Conservation (phyloP, 2,888 invertebrate species). For the Pedicia rivosa region DNA sequence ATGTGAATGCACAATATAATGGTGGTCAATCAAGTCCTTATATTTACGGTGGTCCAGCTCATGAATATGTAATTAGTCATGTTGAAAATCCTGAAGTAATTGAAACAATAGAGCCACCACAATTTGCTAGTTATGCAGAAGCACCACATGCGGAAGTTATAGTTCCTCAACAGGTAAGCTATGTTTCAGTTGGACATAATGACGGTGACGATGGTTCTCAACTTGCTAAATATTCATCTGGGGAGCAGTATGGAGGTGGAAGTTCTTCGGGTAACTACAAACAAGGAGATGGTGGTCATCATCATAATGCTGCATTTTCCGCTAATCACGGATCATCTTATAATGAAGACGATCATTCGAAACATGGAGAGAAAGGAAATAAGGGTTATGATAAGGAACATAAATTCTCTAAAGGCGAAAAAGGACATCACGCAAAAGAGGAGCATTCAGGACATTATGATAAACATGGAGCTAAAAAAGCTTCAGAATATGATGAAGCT, state of each 20-base stretch:
- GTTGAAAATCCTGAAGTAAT: background rate
- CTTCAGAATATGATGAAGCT: background rate
- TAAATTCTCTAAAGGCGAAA: constrained; percentile 4
- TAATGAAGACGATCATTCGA: background rate
- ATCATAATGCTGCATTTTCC: background rate
- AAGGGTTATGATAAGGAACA: constrained; percentile 3
- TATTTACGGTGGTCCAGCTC: background rate
- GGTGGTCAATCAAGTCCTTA: too few species aligned
- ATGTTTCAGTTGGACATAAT: too few species aligned
- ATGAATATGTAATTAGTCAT: background rate
- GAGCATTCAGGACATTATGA: constrained; percentile 1
- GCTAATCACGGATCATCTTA: background rate
- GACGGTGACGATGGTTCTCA: background rate
- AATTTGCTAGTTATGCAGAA: too few species aligned
- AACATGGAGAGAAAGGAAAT: constrained; percentile 1
- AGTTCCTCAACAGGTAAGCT: too few species aligned
- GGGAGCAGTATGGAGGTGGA: too few species aligned
- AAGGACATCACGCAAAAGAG: constrained; percentile 2
- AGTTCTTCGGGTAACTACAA: too few species aligned
- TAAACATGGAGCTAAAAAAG: background rate
- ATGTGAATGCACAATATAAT: constrained; percentile 1
- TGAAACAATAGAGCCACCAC: too few species aligned
- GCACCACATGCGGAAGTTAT: too few species aligned
- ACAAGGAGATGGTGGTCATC: too few species aligned
- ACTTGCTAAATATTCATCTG: background rate